phyloP scores from a whole-genome alignment of 2,113 vertebrate genomes.

The sheep (Ovis aries) region DNA sequence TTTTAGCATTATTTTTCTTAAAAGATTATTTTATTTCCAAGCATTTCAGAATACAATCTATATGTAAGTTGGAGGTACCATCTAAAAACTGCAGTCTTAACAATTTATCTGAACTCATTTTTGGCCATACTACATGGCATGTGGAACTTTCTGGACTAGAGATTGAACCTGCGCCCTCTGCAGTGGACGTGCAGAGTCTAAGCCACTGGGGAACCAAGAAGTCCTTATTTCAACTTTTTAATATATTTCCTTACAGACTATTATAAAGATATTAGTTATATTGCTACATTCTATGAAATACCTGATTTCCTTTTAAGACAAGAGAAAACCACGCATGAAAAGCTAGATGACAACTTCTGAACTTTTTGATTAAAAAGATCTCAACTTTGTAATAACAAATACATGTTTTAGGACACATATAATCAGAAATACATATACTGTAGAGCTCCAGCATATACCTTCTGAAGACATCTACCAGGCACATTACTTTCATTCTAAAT shows the following conservation, averaged over 20 bases:
- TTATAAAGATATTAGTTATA: background rate
- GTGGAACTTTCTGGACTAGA: background rate
- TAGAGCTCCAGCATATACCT: background rate
- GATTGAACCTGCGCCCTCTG: rapidly evolving
- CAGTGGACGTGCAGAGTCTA: background rate
- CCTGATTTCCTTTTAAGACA: background rate
- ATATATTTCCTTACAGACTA: background rate
- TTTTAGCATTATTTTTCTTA: background rate
- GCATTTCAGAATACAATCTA: background rate
- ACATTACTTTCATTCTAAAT: background rate
- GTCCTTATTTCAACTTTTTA: background rate
- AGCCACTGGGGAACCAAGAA: background rate
- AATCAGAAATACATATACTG: background rate
- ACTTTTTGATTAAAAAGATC: background rate
- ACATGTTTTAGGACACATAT: background rate
- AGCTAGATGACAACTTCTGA: background rate
- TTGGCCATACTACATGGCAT: background rate
- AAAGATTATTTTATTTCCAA: background rate
- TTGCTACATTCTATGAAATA: background rate
- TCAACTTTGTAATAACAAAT: background rate
- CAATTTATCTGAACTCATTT: background rate
- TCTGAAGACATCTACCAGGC: background rate
- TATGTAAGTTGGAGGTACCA: background rate
- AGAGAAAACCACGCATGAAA: background rate
- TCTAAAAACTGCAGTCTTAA: background rate